These are phyloP conservation scores for Dolichoris vasculosae DNA, from an alignment of 1,140 invertebrate species.

Conservation along the genomic window DNA sequence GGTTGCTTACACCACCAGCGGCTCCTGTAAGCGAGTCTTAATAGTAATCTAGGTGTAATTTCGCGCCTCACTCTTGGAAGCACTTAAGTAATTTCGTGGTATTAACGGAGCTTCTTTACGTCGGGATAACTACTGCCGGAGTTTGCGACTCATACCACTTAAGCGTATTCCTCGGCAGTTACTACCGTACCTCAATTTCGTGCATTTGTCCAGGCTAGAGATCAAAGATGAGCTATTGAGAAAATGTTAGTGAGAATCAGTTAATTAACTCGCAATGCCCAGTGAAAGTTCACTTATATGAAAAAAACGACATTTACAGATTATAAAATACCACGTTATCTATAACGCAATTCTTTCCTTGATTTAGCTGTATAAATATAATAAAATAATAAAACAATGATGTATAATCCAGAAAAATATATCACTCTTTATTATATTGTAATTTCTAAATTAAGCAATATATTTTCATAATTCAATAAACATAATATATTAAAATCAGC, in stretches of 20 bases:
- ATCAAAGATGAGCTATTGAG: slow-evolving; percentile 33
- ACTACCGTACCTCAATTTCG: neutral
- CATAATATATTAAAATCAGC: too few relatives aligned
- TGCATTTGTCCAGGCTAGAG: neutral
- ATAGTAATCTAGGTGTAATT: slow-evolving; percentile 48
- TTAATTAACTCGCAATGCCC: slow-evolving; percentile 24
- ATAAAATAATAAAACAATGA: too few relatives aligned
- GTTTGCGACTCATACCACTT: slow-evolving; percentile 1
- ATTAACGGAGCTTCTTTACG: slow-evolving; percentile 28
- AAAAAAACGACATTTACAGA: neutral
- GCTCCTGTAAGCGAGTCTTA: slow-evolving; percentile 24
- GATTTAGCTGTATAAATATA: too few relatives aligned
- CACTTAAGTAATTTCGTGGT: slow-evolving; percentile 49
- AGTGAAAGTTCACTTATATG: neutral
- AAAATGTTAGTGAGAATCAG: neutral
- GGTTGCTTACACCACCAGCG: slow-evolving; percentile 1
- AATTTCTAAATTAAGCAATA: too few relatives aligned
- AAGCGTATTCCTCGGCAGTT: neutral
- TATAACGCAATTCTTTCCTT: too few relatives aligned
- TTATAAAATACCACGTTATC: too few relatives aligned
- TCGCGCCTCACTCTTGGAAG: slow-evolving; percentile 20
- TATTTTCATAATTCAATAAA: too few relatives aligned
- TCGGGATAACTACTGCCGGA: neutral
- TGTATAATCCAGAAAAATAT: too few relatives aligned
- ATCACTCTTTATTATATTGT: too few relatives aligned